Base-by-base conservation (phyloP, 2,888 invertebrate species). In the Epistrophe grossulariae region DNA sequence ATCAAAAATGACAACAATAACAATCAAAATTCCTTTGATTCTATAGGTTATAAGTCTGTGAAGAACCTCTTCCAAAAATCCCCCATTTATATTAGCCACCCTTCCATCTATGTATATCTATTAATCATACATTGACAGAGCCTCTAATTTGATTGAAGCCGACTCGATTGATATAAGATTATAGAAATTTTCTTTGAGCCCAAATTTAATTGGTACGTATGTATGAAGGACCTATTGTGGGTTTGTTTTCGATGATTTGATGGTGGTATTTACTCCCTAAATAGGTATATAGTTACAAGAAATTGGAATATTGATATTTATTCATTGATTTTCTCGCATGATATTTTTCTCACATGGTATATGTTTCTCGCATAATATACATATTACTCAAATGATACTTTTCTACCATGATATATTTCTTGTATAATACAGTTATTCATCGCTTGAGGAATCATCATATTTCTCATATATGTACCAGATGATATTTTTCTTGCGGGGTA, bases 41-140 rank as follows among this genome's bases (percentile, higher is more conserved):
- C 19, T 35, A 38, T 84, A 73, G 79, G 79, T 68, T n/a, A 84
- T 84, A 62, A 79, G 57, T 76, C 9, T 28, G 71, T 60, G 19
- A 74, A 70, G 62, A 64, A 38, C 19, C 40, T n/a, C 59, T 59
- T n/a, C 9, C 45, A 24, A 40, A 17, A 28, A 15, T 62, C 19
- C 9, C 28, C 38, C 55, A 0, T 15, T 17, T 48, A 43, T 48
- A 43, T 48, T 70, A 76, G 45, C 64, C 48, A 71, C 31, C 72
- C n/a, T n/a, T 50, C 19, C 24, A 19, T 19, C 40, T n/a, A n/a
- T n/a, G 3, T 24, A 2, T 68, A 50, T 57, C 45, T 59, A 87
- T 87, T 79, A 79, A 87, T 87, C 85, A 87, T 87, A 79, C 62
- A 87, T 76, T 83, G 83, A 83, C 83, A 87, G 50, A 35, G 70